Base-by-base conservation (phyloP, 2,113 vertebrate species). In the Balaeniceps rex region DNA sequence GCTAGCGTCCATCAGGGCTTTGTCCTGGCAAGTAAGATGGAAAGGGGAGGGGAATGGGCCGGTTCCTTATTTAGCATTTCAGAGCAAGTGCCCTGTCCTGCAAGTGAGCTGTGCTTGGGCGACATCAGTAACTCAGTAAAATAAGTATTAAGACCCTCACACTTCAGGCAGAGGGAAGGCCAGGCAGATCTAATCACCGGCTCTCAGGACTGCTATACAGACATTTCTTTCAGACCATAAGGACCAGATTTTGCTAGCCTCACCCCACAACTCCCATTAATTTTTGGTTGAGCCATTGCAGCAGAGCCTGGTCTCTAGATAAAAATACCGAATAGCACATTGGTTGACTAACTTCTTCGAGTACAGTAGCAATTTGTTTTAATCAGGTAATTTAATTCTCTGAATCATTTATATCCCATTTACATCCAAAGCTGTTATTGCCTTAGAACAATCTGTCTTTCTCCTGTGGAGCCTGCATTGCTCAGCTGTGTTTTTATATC, bases 401-500 rank as follows among this genome's bases (percentile, higher is more conserved):
- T 80, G 87, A 91, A 80, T 86, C 63, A 83, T 94, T 94, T 93
- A 51, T 93, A 87, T 58, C 66, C 66, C 84, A 44, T 96, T 95
- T 80, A 46, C 64, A 94, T 86, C 60, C 63, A 64, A 80, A 95
- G 61, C 63, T 91, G 63, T 83, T 95, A 63, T 82, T 86, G 66
- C 42, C 76, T 81, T 70, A 58, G 84, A 90, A 91, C 77, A 96
- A 89, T 66, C 40, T 95, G 7, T 86, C 44, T 88, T 87, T 63
- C 46, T 77, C 28, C 29, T 12, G 2, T 68, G 81, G 26, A 86
- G 66, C 46, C 66, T 82, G 61, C 66, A 79, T 76, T 94, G 74
- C 94, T 96, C 87, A 94, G 93, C 93, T 91, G 91, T 82, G 74
- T 36, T 92, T 94, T 93, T 95, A 52, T 70, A 66, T 63, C 87